Evolutionary conservation across 2,888 invertebrate genomes (phyloP).

Genomic region (Tipula unca): DNA sequence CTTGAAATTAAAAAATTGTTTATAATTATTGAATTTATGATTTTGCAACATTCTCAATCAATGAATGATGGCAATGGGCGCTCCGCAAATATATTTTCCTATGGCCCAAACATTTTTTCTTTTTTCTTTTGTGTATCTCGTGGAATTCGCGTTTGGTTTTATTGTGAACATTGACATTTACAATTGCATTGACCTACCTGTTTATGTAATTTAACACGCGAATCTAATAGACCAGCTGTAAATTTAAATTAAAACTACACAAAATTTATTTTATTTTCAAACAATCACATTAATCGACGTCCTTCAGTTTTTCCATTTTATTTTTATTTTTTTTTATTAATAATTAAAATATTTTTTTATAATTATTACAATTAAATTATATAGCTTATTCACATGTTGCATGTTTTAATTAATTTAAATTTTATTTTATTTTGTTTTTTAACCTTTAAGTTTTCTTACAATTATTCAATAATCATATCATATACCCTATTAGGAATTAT

Average conservation of each 20-base stretch:
- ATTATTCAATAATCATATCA: background rate
- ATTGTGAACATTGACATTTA: too few relatives aligned
- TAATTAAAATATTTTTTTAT: background rate
- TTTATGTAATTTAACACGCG: too few relatives aligned
- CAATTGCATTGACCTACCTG: too few relatives aligned
- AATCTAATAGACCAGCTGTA: background rate
- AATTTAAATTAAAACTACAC: background rate
- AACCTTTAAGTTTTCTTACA: background rate
- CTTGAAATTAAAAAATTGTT: too few relatives aligned
- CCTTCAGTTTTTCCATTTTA: background rate
- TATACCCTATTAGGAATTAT: background rate
- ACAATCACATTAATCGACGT: constrained; percentile 8
- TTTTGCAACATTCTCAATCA: too few relatives aligned
- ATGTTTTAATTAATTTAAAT: background rate
- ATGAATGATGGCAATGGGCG: too few relatives aligned
- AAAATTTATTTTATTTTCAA: background rate
- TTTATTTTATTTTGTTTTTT: background rate
- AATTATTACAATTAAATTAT: background rate
- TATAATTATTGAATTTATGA: too few relatives aligned
- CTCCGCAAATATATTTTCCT: too few relatives aligned
- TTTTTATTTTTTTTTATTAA: background rate
- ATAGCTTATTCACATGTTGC: background rate
- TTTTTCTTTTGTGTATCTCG: too few relatives aligned
- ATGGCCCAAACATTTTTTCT: too few relatives aligned
- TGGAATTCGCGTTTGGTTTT: too few relatives aligned